These are phyloP conservation scores for Cheilosia grossa DNA, from an alignment of 2,888 invertebrate species.

Conservation along the genomic window DNA sequence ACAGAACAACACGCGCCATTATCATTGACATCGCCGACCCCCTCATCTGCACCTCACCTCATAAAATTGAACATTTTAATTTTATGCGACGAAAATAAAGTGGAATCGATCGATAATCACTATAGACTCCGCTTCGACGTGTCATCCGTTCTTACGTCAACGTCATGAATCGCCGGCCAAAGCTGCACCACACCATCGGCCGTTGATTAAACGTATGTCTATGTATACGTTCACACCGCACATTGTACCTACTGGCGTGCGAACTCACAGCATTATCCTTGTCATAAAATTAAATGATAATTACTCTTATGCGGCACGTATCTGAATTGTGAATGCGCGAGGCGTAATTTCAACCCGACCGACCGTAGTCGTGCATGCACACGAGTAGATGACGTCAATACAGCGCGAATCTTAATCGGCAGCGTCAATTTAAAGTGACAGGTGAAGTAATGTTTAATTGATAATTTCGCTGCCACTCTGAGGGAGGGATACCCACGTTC, in stretches of 20 bases:
- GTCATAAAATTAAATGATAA: slow-evolving; percentile 74
- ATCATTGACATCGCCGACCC: not conserved
- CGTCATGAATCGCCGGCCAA: slow-evolving; percentile 38
- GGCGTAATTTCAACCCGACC: slow-evolving; percentile 26
- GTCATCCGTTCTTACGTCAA: slow-evolving; percentile 14
- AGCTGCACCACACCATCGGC: slow-evolving; percentile 36
- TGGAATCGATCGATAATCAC: slow-evolving; percentile 68
- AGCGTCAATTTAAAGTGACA: slow-evolving; percentile 59
- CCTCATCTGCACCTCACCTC: slow-evolving; percentile 42
- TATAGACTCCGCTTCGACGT: slow-evolving; percentile 2
- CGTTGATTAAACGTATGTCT: slow-evolving; percentile 52
- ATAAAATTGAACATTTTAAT: slow-evolving; percentile 69
- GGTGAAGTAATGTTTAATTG: slow-evolving; percentile 57
- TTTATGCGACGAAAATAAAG: slow-evolving; percentile 64
- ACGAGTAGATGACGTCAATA: slow-evolving; percentile 26
- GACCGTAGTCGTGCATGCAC: not conserved
- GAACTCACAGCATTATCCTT: slow-evolving; percentile 48
- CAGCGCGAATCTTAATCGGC: slow-evolving; percentile 58
- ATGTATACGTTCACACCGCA: not conserved
- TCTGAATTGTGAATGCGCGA: slow-evolving; percentile 38
- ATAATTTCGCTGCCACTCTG: slow-evolving; percentile 28
- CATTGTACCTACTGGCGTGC: slow-evolving; percentile 3
- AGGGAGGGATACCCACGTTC: not conserved
- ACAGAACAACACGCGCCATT: slow-evolving; percentile 9
- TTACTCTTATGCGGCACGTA: slow-evolving; percentile 67